A percentile compares a stretch with the other conserved stretches of the same genome.
Evolutionary conservation across 2,113 vertebrate genomes (phyloP).

Genomic region (Anas platyrhynchos): DNA sequence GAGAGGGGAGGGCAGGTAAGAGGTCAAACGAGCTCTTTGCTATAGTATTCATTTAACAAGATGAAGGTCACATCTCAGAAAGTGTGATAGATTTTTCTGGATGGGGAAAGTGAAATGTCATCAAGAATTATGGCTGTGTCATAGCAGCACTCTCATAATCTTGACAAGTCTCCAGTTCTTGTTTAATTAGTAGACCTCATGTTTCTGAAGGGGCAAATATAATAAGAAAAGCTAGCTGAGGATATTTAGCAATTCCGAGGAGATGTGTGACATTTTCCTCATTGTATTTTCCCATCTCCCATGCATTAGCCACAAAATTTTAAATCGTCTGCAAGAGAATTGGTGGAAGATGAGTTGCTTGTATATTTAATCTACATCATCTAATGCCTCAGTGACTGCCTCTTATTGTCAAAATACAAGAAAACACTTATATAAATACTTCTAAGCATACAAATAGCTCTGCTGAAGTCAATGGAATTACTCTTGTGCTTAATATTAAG

Average conservation of each 20-base stretch:
- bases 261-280: not conserved
- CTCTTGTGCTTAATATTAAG: not conserved
- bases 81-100: conserved; percentile 67
- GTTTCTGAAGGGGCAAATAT: conserved; percentile 46
- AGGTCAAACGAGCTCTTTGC: conserved; percentile 60
- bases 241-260: conserved; percentile 27
- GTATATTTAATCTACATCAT: conserved; percentile 18
- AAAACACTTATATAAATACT: not conserved
- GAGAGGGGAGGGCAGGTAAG: conserved; percentile 51
- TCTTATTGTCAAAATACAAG: not conserved
- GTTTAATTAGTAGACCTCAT: conserved; percentile 55
- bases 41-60: conserved; percentile 62
- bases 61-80: conserved; percentile 65
- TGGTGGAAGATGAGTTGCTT: not conserved
- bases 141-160: conserved; percentile 31
- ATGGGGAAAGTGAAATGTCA: conserved; percentile 66
- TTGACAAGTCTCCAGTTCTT: conserved; percentile 51
- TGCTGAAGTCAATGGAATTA: not conserved
- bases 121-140: conserved; percentile 64
- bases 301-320: conserved; percentile 8
- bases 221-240: conserved; percentile 15
- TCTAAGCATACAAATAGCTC: not conserved
- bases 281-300: not conserved
- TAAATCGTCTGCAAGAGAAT: conserved; percentile 36
- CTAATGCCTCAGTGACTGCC: not conserved